Evolutionary conservation across 2,113 vertebrate genomes (phyloP).

Genomic region (Nothocercus nigrocapillus): DNA sequence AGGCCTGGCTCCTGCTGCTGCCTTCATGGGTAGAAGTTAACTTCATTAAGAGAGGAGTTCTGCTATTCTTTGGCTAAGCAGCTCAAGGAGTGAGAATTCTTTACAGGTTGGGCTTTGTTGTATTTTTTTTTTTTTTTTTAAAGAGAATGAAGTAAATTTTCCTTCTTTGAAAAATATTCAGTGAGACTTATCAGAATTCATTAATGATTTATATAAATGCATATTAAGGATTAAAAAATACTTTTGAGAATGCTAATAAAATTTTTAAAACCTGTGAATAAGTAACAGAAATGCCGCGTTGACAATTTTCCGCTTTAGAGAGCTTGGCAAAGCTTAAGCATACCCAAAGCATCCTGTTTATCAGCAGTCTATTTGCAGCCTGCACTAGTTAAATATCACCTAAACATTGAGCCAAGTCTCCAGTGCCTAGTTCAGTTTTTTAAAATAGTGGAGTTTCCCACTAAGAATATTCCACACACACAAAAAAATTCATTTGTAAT

Average conservation of each 20-base stretch:
- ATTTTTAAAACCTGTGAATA: background rate
- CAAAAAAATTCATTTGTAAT: background rate
- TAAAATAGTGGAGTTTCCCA: background rate
- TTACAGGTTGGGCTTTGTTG: background rate
- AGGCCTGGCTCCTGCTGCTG: background rate
- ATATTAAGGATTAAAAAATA: background rate
- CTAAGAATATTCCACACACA: background rate
- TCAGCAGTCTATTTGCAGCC: conserved; percentile 25
- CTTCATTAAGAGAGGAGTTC: background rate
- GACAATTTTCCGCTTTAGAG: background rate
- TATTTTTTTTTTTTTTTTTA: background rate
- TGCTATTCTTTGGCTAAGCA: background rate
- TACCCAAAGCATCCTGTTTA: conserved; percentile 26
- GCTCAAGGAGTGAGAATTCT: background rate
- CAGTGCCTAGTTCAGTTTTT: background rate
- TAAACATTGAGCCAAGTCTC: background rate
- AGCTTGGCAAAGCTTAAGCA: background rate
- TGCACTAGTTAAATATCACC: conserved; percentile 32
- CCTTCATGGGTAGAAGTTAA: too few species aligned
- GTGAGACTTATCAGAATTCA: background rate
- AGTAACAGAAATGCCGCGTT: background rate
- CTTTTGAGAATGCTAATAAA: background rate
- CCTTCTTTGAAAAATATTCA: background rate
- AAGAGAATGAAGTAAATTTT: background rate
- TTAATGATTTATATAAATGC: background rate